Base-by-base conservation (phyloP, 2,888 invertebrate species). In the Lissonota sp. region DNA sequence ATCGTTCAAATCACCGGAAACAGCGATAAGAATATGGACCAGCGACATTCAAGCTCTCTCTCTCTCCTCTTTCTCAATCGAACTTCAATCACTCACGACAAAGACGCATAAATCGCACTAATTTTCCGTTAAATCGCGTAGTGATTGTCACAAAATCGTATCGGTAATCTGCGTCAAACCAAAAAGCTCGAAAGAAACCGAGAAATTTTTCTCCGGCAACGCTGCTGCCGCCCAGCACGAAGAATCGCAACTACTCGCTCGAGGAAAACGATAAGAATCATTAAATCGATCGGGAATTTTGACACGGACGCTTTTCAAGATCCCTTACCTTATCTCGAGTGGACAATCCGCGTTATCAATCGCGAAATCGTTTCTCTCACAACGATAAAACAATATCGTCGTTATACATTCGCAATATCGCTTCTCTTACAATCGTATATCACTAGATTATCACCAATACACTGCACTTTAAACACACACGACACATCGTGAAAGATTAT, bases 401-500 rank as follows among this genome's bases (percentile, higher is more conserved):
- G n/a, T n/a, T n/a, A n/a, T n/a, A n/a, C n/a, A n/a, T n/a, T n/a
- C n/a, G n/a, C n/a, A n/a, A n/a, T 71, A 77, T 79, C 79, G 82
- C 26, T 76, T 79, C 40, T 63, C 14, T 72, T 55, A 53, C 46
- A 80, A 55, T 60, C 63, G 60, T 84, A 79, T 79, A 82, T 88
- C 91, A 91, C 91, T 91, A 88, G 82, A 87, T 91, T 89, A 91
- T 87, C 92, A 92, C 91, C 90, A 91, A 88, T 85, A 89, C 91
- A 92, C 91, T 91, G 89, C 91, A 91, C 91, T 87, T 86, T 88
- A 89, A 89, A 91, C 92, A 91, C 90, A 92, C 91, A 90, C 90
- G 88, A 87, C 91, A 91, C 91, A 92, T 92, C 79, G 88, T 88
- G 85, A 83, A 83, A 79, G 49, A 44, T 71, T 42, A 16, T 76